phyloP scores from a whole-genome alignment of 2,113 vertebrate genomes.

The Neolamprologus modestus region DNA sequence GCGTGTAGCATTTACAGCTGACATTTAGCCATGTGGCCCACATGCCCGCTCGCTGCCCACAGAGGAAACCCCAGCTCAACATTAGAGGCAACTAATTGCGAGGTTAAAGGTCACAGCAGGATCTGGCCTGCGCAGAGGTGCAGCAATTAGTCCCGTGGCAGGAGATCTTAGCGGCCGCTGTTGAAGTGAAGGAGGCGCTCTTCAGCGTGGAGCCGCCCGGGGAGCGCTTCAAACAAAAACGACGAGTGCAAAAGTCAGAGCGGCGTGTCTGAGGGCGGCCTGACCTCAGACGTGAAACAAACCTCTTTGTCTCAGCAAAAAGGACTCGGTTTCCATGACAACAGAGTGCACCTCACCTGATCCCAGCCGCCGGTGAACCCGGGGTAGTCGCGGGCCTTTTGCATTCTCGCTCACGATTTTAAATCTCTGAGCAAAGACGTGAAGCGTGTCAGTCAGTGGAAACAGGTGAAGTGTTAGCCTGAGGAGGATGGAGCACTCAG shows the following conservation, averaged over 20 bases:
- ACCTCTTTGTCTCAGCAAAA: background rate
- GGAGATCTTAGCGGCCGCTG: background rate
- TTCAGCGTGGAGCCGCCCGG: background rate
- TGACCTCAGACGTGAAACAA: background rate
- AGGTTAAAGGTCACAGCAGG: background rate
- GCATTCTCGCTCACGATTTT: background rate
- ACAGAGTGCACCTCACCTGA: background rate
- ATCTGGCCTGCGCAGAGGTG: background rate
- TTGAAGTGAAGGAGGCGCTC: background rate
- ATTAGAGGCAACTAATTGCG: background rate
- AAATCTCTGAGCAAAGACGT: background rate
- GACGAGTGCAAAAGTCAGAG: background rate
- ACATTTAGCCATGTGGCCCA: background rate
- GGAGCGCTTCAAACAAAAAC: background rate
- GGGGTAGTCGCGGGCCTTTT: background rate
- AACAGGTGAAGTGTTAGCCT: background rate
- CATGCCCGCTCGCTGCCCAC: background rate
- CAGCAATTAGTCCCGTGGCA: background rate
- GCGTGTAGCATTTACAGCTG: background rate
- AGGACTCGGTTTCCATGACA: background rate
- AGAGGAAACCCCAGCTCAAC: background rate
- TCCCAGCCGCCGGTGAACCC: background rate
- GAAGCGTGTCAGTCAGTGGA: background rate
- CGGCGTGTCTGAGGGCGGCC: background rate
- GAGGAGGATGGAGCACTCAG: background rate